Evolutionary conservation across 2,888 invertebrate genomes (phyloP).

Genomic region (Cremastobaeus sp.): DNA sequence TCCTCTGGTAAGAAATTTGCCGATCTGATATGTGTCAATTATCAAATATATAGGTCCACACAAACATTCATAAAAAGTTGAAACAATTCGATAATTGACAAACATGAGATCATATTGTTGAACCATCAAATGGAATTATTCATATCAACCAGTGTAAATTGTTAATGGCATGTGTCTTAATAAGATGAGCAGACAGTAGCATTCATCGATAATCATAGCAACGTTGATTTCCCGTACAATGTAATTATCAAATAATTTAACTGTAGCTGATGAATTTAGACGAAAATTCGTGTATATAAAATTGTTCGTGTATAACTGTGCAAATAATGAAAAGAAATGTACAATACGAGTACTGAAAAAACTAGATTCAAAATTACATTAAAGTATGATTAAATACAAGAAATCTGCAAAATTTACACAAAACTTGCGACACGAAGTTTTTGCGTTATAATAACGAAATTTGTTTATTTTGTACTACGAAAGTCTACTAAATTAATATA

Average conservation of each 20-base stretch:
- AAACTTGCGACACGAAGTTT: too few relatives aligned
- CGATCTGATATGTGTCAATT: slow-evolving; percentile 14
- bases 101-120: slow-evolving; percentile 8
- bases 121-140: slow-evolving; percentile 22
- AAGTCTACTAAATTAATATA: too few relatives aligned
- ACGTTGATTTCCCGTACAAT: slow-evolving; percentile 31
- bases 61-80: too few relatives aligned
- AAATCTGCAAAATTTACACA: too few relatives aligned
- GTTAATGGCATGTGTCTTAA: slow-evolving; percentile 28
- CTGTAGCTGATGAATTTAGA: too few relatives aligned
- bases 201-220: slow-evolving; percentile 48
- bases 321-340: slow-evolving; percentile 28
- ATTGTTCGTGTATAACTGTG: slow-evolving; percentile 20
- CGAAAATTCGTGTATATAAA: too few relatives aligned
- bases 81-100: slow-evolving; percentile 27
- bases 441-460: too few relatives aligned
- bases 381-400: too few relatives aligned
- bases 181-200: slow-evolving; percentile 36
- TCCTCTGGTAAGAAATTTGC: slow-evolving; percentile 3
- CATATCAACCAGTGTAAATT: slow-evolving; percentile 22
- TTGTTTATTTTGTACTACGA: too few relatives aligned
- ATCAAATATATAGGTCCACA: slow-evolving; percentile 15
- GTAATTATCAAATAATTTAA: too few relatives aligned
- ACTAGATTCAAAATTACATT: too few relatives aligned
- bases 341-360: too few relatives aligned